Evolutionary conservation across 2,797 vertebrate species (phyloP).

Genomic region (Jordanella pulchra): DNA sequence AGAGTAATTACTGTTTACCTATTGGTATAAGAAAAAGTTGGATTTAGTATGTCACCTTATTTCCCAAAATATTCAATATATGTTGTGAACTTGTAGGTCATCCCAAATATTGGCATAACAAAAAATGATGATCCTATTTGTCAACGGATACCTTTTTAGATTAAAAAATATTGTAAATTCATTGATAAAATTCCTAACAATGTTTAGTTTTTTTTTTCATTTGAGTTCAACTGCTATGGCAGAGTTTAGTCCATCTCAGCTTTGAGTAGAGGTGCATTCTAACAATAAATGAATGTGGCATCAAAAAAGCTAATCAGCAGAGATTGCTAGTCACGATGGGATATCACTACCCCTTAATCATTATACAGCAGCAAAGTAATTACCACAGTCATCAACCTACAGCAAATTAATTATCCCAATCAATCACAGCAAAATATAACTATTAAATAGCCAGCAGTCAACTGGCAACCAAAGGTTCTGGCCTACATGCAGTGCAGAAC

Average conservation of each 20-base stretch:
- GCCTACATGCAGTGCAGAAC: slow-evolving; percentile 29
- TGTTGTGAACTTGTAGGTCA: no score
- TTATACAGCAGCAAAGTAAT: slow-evolving; percentile 78
- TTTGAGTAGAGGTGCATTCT: slow-evolving; percentile 46
- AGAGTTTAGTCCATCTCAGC: slow-evolving; percentile 33
- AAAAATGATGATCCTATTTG: background rate
- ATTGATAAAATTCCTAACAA: background rate
- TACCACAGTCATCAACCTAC: slow-evolving; percentile 79
- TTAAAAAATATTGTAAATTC: background rate
- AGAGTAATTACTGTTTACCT: no score
- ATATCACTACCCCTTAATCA: slow-evolving; percentile 77
- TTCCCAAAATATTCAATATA: background rate
- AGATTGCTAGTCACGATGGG: slow-evolving; percentile 71
- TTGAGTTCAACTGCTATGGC: slow-evolving; percentile 36
- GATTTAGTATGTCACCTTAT: background rate
- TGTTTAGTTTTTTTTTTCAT: slow-evolving; percentile 17
- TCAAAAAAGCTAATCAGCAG: slow-evolving; percentile 72
- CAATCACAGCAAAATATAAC: slow-evolving; percentile 78
- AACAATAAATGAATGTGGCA: slow-evolving; percentile 72
- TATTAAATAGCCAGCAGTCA: slow-evolving; percentile 74
- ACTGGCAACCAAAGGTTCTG: slow-evolving; percentile 67
- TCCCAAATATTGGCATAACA: background rate
- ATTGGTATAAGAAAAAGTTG: background rate
- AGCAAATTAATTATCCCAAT: slow-evolving; percentile 82
- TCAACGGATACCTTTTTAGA: background rate